Evolutionary conservation across 2,797 vertebrate genomes (phyloP).

Genomic region (Sebastes kiyomatsui): DNA sequence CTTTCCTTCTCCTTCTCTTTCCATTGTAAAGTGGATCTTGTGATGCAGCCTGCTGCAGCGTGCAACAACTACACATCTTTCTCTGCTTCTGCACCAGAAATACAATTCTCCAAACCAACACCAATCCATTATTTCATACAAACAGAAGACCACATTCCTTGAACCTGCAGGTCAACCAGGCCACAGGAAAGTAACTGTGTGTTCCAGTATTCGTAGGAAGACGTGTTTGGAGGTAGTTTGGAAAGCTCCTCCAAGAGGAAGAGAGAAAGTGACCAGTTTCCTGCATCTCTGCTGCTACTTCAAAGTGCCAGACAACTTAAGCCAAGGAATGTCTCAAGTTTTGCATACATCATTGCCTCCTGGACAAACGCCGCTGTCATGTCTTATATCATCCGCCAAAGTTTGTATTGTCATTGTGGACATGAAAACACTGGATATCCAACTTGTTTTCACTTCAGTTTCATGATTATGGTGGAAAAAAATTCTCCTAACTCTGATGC

Average conservation of each 20-base stretch:
- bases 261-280: constrained; percentile 70
- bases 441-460: background rate
- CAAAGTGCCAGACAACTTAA: constrained; percentile 44
- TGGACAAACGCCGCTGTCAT: constrained; percentile 35
- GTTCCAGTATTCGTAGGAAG: constrained; percentile 46
- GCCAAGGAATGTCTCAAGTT: constrained; percentile 49
- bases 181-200: constrained; percentile 43
- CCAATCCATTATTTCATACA: constrained; percentile 15
- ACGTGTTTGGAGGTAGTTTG: constrained; percentile 38
- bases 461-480: background rate
- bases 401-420: background rate
- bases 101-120: constrained; percentile 7
- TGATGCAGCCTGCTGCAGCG: constrained; percentile 31
- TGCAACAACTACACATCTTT: constrained; percentile 5
- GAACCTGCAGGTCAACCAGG: constrained; percentile 16
- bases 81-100: constrained; percentile 13
- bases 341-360: constrained; percentile 43
- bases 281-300: constrained; percentile 66
- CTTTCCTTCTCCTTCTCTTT: constrained; percentile 37
- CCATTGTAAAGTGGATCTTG: constrained; percentile 48
- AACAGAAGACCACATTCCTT: constrained; percentile 26
- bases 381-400: background rate
- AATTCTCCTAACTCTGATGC: background rate
- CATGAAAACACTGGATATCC: background rate
- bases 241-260: constrained; percentile 60